A percentile compares a stretch with the other conserved stretches of the same genome.
phyloP scores from a whole-genome alignment of 2,797 vertebrate species.

The Monodelphis domestica region DNA sequence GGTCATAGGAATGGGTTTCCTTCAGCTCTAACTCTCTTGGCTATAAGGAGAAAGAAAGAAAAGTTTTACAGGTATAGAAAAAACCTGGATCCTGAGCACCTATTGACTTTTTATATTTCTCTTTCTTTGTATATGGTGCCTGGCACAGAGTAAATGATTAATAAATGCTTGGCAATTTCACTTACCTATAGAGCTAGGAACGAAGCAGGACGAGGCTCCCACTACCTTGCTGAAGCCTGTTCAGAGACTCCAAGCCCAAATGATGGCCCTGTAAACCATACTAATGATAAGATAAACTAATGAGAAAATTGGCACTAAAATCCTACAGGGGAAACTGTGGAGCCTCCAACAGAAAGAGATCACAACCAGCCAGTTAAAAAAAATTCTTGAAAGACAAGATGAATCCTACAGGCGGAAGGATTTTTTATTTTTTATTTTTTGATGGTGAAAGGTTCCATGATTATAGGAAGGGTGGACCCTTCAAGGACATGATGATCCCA shows the following conservation, averaged over 20 bases:
- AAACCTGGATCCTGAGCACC: not conserved
- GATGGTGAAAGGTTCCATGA: slow-evolving; percentile 58
- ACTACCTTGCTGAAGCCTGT: not conserved
- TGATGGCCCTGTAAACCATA: not conserved
- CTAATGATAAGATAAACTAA: slow-evolving; percentile 18
- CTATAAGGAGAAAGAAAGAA: not conserved
- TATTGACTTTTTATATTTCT: not conserved
- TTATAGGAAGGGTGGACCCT: slow-evolving; percentile 58
- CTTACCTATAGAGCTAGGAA: too few species aligned
- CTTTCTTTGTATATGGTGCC: not conserved
- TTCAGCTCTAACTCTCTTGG: not conserved
- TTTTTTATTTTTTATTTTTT: too few species aligned
- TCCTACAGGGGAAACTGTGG: not conserved
- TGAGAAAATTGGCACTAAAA: not conserved
- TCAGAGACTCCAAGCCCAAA: slow-evolving; percentile 15
- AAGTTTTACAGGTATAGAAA: not conserved
- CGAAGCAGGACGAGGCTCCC: not conserved
- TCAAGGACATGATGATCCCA: slow-evolving; percentile 9
- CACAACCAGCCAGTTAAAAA: slow-evolving; percentile 7
- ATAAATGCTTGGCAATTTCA: too few species aligned
- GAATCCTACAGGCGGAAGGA: slow-evolving; percentile 68
- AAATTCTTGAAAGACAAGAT: slow-evolving; percentile 49
- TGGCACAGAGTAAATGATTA: not conserved
- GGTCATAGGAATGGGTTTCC: not conserved
- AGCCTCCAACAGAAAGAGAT: slow-evolving; percentile 14